Evolutionary conservation across 2,797 vertebrate species (phyloP).

Genomic region (Gephyroberyx darwinii): DNA sequence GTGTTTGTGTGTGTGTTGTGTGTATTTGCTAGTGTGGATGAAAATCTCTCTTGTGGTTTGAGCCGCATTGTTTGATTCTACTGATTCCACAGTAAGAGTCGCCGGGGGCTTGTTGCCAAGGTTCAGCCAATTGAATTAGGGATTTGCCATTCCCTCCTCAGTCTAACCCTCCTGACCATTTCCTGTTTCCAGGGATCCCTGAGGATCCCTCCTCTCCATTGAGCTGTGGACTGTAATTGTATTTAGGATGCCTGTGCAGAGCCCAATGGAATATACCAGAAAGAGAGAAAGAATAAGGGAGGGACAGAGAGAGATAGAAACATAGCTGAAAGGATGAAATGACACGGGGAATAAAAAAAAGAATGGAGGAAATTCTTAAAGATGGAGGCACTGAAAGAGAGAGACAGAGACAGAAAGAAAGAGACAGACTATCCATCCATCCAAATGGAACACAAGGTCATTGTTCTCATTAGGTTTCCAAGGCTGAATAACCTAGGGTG

Average conservation of each 20-base stretch:
- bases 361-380: conserved; percentile 41
- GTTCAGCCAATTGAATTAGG: conserved; percentile 86
- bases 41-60: conserved; percentile 75
- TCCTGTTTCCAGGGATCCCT: conserved; percentile 76
- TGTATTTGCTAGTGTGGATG: conserved; percentile 57
- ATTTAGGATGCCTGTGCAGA: conserved; percentile 75
- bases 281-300: conserved; percentile 35
- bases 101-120: conserved; percentile 81
- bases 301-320: conserved; percentile 39
- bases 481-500: conserved; percentile 54
- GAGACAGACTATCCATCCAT: conserved; percentile 48
- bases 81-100: conserved; percentile 81
- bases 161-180: conserved; percentile 79
- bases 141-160: conserved; percentile 78
- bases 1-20: conserved; percentile 32
- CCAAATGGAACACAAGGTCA: conserved; percentile 72
- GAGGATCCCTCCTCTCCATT: conserved; percentile 75
- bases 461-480: conserved; percentile 68
- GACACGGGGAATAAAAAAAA: conserved; percentile 30
- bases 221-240: conserved; percentile 80
- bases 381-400: conserved; percentile 42
- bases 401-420: conserved; percentile 21
- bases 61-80: conserved; percentile 81
- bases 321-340: conserved; percentile 45
- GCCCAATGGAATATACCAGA: conserved; percentile 65